A percentile compares a stretch with the other conserved stretches of the same genome.
Evolutionary conservation across 2,113 vertebrate genomes (phyloP).

Genomic region (Tragelaphus imberbis): DNA sequence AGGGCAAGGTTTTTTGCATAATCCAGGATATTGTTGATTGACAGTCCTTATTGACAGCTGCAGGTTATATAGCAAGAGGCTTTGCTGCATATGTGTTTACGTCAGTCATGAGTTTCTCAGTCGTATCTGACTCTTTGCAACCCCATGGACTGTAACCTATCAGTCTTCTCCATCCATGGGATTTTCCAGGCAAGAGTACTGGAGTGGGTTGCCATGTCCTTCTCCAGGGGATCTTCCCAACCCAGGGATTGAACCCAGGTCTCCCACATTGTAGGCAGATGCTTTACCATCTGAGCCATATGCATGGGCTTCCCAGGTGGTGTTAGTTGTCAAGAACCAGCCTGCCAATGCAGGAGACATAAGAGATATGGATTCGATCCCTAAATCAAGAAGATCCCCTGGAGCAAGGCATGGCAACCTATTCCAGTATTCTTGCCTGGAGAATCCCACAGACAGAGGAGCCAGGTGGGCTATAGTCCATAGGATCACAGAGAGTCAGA

Average conservation of each 20-base stretch:
- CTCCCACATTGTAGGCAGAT: no score
- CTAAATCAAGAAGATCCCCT: background rate
- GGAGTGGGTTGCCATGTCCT: no score
- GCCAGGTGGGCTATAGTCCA: background rate
- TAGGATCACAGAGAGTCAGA: background rate
- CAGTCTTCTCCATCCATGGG: no score
- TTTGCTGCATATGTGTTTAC: background rate
- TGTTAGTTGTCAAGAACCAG: background rate
- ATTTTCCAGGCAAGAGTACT: no score
- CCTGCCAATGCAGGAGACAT: background rate
- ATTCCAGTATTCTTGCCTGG: background rate
- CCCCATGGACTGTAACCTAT: no score
- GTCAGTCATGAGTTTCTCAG: no score
- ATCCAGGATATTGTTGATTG: background rate
- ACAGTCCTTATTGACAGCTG: background rate
- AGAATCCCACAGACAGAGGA: background rate
- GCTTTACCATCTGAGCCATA: background rate
- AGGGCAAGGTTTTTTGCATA: background rate
- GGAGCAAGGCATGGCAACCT: background rate
- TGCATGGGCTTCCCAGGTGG: background rate
- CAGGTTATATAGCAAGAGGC: background rate
- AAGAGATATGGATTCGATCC: background rate
- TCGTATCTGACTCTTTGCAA: fast-evolving
- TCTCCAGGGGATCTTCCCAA: no score
- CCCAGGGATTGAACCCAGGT: no score